phyloP scores from a whole-genome alignment of 2,797 vertebrate genomes.

The Zalophus californianus region DNA sequence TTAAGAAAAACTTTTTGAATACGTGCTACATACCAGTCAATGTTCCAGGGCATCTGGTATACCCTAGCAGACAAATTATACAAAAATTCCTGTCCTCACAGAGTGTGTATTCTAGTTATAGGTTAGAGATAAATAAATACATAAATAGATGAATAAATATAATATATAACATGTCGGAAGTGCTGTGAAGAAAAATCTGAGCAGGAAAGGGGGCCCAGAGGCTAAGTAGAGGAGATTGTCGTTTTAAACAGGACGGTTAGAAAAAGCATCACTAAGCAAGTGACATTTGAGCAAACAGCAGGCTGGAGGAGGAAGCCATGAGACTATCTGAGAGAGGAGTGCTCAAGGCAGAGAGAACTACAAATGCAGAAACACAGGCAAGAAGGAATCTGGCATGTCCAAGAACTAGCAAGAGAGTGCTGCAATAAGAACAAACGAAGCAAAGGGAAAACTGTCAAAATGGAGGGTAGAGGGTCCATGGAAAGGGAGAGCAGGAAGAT shows the following conservation, averaged over 20 bases:
- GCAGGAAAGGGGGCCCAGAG: background rate
- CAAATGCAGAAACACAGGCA: background rate
- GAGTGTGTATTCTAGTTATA: background rate
- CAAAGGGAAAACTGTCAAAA: background rate
- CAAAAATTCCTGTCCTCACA: background rate
- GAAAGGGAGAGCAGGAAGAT: background rate
- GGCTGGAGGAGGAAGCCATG: background rate
- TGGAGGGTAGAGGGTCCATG: background rate
- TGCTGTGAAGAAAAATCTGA: background rate
- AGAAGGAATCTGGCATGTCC: background rate
- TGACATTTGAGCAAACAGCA: background rate
- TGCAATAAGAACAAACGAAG: background rate
- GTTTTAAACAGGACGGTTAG: background rate
- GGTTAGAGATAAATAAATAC: background rate
- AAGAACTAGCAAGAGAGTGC: background rate
- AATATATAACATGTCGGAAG: background rate
- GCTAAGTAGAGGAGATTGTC: background rate
- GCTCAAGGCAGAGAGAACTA: background rate
- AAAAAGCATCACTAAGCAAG: background rate
- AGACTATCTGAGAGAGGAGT: background rate
- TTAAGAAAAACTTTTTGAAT: background rate
- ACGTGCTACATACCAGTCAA: background rate
- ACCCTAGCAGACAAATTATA: background rate
- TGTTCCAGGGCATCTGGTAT: background rate
- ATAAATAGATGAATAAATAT: background rate